Base-by-base conservation (phyloP, 2,888 invertebrate genomes). In the Seira musarum region DNA sequence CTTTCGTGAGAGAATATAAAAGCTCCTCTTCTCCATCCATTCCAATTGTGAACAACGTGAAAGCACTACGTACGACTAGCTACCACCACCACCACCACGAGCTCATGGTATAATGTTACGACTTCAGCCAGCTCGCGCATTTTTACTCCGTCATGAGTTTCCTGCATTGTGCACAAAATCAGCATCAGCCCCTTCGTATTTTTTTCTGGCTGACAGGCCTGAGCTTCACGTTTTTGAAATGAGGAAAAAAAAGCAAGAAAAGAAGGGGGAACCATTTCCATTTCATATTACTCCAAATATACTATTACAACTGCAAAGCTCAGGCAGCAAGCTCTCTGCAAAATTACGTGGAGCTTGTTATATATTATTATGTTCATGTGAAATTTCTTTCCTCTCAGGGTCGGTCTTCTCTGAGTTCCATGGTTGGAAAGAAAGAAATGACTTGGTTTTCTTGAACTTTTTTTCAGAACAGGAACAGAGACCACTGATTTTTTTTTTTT, bases 1-100 rank as follows among this genome's bases (percentile, higher is more conserved):
- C 76, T 76, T 76, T 76, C 76, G 76, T 76, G 76, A 76, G 75
- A 76, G 53, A 65, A 65, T 49, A 10, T 22, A 67, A 30, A 74
- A 30, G 74, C 66, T 66, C 30, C 30, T 30, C n/a, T n/a, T n/a
- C 30, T 30, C 30, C 30, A 30, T 30, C 30, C 30, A 30, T 30
- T 30, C 30, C 30, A 30, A 5, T 30, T 30, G 3, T 8, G 8
- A 30, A 8, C 30, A 30, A 30, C 8, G 30, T 30, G 30, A 30
- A 30, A 30, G 30, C 8, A 30, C 30, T 8, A 30, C 30, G n/a
- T n/a, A n/a, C n/a, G n/a, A n/a, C n/a, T n/a, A n/a, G n/a, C n/a
- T 8, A 8, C 30, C 8, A 5, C 30, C 30, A 30, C 30, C 30
- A 30, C 30, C 30, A 30, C 30, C 3, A 30, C 30, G 2, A 30